A percentile compares a stretch with the other conserved stretches of the same genome.
Conservation (phyloP, 2,888 invertebrate species). For the Strigamia crassipes region DNA sequence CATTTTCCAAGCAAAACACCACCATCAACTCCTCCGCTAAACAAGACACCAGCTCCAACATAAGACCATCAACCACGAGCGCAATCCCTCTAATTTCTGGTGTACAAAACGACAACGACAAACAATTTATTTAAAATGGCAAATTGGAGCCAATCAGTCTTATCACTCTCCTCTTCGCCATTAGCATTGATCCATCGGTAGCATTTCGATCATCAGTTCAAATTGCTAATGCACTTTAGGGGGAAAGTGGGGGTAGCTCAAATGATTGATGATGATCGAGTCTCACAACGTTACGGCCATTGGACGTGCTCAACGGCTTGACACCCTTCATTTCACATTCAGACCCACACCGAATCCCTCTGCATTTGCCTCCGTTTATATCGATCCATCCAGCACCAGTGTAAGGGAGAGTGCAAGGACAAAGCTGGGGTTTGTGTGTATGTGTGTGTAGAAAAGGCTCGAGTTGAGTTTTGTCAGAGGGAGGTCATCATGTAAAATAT, state of each 20-base stretch:
- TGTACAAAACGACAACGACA: neutral
- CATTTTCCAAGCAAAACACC: too few relatives aligned
- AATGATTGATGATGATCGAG: slow-evolving; percentile 42
- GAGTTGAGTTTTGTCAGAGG: slow-evolving; percentile 25
- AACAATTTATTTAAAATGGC: neutral
- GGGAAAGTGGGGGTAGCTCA: neutral
- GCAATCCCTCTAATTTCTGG: neutral
- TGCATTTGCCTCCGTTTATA: slow-evolving; percentile 38
- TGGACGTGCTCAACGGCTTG: slow-evolving; percentile 42
- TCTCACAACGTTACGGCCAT: slow-evolving; percentile 39
- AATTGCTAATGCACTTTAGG: slow-evolving; percentile 38
- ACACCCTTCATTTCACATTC: slow-evolving; percentile 42
- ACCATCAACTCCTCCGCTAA: too few relatives aligned
- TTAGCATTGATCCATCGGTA: slow-evolving; percentile 42
- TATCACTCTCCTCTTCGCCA: slow-evolving; percentile 8
- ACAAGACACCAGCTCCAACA: too few relatives aligned
- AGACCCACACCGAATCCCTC: slow-evolving; percentile 38
- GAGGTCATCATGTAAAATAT: slow-evolving; percentile 40
- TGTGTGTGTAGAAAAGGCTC: neutral
- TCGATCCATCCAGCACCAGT: neutral
- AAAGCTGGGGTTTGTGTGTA: neutral
- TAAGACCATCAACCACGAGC: too few relatives aligned
- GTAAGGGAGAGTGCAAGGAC: neutral
- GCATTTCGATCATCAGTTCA: slow-evolving; percentile 42
- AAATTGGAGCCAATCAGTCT: slow-evolving; percentile 35